phyloP scores from a whole-genome alignment of 1,140 invertebrate genomes.

The Aphis gossypii region DNA sequence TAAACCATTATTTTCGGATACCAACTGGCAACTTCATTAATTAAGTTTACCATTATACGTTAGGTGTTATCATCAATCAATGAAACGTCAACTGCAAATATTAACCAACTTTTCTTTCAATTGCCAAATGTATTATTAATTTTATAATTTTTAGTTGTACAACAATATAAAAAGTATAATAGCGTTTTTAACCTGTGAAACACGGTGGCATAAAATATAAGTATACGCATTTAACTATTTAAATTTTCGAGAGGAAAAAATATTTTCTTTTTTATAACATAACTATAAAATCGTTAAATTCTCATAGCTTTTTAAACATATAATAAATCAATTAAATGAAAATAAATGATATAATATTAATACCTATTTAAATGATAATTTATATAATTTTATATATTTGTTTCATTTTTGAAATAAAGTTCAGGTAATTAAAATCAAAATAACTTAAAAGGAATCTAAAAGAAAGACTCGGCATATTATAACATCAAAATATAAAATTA shows the following conservation, averaged over 20 bases:
- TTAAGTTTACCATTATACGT: constrained; percentile 24
- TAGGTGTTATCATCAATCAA: constrained; percentile 48
- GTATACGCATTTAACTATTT: neutral
- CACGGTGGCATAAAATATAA: neutral
- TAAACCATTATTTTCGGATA: constrained; percentile 40
- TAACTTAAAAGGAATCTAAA: too few species aligned
- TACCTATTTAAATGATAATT: neutral
- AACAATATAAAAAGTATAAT: neutral
- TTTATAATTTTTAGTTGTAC: neutral
- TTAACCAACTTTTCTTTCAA: constrained; percentile 33
- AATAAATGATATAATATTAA: neutral
- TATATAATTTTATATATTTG: too few species aligned
- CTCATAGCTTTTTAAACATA: neutral
- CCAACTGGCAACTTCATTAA: constrained; percentile 43
- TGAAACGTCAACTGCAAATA: constrained; percentile 44
- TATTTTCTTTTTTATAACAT: neutral
- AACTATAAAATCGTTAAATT: neutral
- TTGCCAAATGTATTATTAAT: constrained; percentile 12
- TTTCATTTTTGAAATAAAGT: too few species aligned
- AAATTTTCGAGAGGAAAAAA: neutral
- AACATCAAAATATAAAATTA: too few species aligned
- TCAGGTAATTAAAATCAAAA: too few species aligned
- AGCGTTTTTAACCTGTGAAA: neutral
- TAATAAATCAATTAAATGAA: neutral
- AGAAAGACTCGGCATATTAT: too few species aligned